Evolutionary conservation across 2,113 vertebrate species (phyloP), one percentile per base, ranked within the genome.

Genomic region (Neolamprologus tretocephalus): DNA sequence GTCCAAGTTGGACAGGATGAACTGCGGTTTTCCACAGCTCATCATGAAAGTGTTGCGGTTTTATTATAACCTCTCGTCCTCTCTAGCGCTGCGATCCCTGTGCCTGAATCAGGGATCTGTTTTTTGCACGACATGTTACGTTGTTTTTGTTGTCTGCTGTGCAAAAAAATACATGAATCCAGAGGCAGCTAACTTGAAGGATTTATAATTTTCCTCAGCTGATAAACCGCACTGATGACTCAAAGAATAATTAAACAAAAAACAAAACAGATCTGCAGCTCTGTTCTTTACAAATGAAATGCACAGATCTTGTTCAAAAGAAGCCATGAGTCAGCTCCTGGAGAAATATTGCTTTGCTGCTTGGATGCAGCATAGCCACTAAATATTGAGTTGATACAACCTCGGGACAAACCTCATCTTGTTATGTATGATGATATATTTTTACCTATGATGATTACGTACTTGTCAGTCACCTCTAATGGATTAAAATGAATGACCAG

Each of bases 291-390:
- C 45, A 78, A 78, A 78, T 78, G 17, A 51, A 78, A 78, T 78
- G 16, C 17, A 31, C 10, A n/a, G 73, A 51, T 78, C 26, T 78
- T 78, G 10, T 33, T 49, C 10, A 49, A 78, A n/a, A 78, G 42
- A 78, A 78, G 11, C 45, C 73, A 85, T 66, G 90, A 92, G 11
- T 91, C 89, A 86, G 89, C 88, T 83, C 19, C 26, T n/a, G 51
- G 88, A 57, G 82, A 87, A 87, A 51, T 61, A 37, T 26, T 86
- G 80, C 54, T 61, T 55, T 51, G 73, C 84, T 83, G 58, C 58
- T 71, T 71, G 71, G 66, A 88, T 79, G 85, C 28, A 47, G 80
- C 40, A 86, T 84, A 21, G 45, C 21, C 57, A 6, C 71, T 89
- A 86, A 91, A 85, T 92, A 85, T 66, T 88, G 80, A 91, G 17